phyloP scores from a whole-genome alignment of 2,888 invertebrate species.

The Arctia plantaginis region DNA sequence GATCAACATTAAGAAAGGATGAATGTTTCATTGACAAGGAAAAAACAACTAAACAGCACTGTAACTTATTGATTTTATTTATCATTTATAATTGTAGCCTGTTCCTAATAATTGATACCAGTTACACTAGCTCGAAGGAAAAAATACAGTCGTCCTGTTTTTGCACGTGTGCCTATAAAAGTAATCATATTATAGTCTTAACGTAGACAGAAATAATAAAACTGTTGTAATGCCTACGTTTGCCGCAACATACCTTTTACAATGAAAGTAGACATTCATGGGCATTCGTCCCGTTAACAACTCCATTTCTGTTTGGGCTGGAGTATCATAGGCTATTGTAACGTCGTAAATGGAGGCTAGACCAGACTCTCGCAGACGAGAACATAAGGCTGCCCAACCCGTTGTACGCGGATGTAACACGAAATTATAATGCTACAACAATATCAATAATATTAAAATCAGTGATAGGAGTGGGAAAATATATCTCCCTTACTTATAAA shows the following conservation, averaged over 20 bases:
- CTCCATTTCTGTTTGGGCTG: slow-evolving; percentile 91
- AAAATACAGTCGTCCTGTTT: too few species aligned
- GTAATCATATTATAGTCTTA: background rate
- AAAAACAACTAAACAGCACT: too few species aligned
- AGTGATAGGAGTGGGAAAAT: background rate
- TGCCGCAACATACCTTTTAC: slow-evolving; percentile 86
- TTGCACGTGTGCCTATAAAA: background rate
- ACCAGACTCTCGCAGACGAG: slow-evolving; percentile 86
- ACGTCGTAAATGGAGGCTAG: slow-evolving; percentile 94
- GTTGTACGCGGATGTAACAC: slow-evolving; percentile 95
- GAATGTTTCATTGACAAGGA: too few species aligned
- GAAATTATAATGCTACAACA: slow-evolving; percentile 87
- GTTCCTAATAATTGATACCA: too few species aligned
- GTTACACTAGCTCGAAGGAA: too few species aligned
- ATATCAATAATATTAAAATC: background rate
- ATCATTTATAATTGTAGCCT: too few species aligned
- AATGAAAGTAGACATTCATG: slow-evolving; percentile 91
- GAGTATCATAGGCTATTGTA: slow-evolving; percentile 93
- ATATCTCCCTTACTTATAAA: background rate
- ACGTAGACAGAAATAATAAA: background rate
- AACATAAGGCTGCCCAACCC: slow-evolving; percentile 89
- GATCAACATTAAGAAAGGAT: too few species aligned
- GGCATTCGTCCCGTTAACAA: slow-evolving; percentile 90
- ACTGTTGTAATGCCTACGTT: background rate
- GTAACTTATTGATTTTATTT: too few species aligned